Conservation (phyloP, 2,888 invertebrate species). For the Syritta pipiens region DNA sequence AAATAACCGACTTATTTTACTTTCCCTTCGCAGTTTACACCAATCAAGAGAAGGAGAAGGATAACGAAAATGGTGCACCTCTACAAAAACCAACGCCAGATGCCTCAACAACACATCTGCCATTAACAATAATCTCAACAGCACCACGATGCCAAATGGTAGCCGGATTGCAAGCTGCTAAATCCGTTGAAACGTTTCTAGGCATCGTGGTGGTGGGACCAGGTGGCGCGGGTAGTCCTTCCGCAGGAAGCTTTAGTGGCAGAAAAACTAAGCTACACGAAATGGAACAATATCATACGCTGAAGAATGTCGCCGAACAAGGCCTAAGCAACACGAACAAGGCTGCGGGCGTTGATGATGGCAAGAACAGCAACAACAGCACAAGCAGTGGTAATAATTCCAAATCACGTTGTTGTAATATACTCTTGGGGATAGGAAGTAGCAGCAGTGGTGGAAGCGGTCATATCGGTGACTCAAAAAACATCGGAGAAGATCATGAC, state of each 20-base stretch:
- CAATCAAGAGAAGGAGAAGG: conserved; percentile 78
- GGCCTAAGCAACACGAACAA: conserved; percentile 29
- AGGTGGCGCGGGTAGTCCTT: conserved; percentile 14
- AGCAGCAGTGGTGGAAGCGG: not conserved
- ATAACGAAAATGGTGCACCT: conserved; percentile 76
- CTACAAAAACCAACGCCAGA: conserved; percentile 71
- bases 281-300: conserved; percentile 59
- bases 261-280: conserved; percentile 70
- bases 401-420: conserved; percentile 76
- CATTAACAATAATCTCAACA: conserved; percentile 78
- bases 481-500: conserved; percentile 33
- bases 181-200: conserved; percentile 74
- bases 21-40: conserved; percentile 75
- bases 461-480: conserved; percentile 34
- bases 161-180: conserved; percentile 65
- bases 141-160: conserved; percentile 76
- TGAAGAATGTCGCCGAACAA: conserved; percentile 54
- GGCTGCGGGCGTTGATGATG: conserved; percentile 50
- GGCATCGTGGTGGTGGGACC: conserved; percentile 67
- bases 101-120: conserved; percentile 73
- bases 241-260: conserved; percentile 45
- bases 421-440: conserved; percentile 71
- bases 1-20: not conserved
- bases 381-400: conserved; percentile 44
- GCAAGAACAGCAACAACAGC: conserved; percentile 73